Conservation (phyloP, 2,888 invertebrate genomes). For the Didymodactylos carnosus region DNA sequence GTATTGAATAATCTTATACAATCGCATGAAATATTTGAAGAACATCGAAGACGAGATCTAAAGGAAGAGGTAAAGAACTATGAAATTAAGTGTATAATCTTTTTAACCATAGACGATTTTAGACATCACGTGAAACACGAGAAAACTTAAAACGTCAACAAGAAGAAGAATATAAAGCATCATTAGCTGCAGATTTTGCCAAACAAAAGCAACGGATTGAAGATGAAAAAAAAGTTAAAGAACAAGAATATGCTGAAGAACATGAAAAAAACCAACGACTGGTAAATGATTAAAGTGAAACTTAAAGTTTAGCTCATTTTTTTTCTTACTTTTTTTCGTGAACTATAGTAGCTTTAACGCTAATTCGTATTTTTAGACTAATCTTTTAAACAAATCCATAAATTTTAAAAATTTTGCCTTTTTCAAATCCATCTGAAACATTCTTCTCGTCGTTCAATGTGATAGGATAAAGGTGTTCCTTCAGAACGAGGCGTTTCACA, state of each 20-base stretch:
- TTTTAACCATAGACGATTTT: no score
- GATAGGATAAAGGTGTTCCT: no score
- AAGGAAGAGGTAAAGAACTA: constrained; percentile 48
- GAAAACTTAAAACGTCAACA: constrained; percentile 76
- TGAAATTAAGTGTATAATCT: no score
- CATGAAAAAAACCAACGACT: constrained; percentile 45
- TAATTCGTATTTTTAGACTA: background rate
- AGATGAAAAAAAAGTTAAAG: constrained; percentile 51
- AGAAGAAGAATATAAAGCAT: constrained; percentile 73
- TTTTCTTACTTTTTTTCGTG: no score
- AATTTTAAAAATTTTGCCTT: no score
- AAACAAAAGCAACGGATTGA: constrained; percentile 19
- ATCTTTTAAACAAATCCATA: no score
- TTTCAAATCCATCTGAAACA: no score
- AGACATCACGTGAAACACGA: constrained; percentile 35
- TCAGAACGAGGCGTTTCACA: no score
- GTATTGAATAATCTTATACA: constrained; percentile 69
- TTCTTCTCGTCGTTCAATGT: no score
- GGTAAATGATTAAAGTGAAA: no score
- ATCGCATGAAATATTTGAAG: constrained; percentile 59
- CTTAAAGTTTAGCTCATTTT: no score
- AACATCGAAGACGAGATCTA: constrained; percentile 51
- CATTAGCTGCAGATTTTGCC: constrained; percentile 54
- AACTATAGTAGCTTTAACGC: no score
- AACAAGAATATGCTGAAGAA: constrained; percentile 51